Conservation (phyloP, 2,113 vertebrate species). For the Carassius gibelio region DNA sequence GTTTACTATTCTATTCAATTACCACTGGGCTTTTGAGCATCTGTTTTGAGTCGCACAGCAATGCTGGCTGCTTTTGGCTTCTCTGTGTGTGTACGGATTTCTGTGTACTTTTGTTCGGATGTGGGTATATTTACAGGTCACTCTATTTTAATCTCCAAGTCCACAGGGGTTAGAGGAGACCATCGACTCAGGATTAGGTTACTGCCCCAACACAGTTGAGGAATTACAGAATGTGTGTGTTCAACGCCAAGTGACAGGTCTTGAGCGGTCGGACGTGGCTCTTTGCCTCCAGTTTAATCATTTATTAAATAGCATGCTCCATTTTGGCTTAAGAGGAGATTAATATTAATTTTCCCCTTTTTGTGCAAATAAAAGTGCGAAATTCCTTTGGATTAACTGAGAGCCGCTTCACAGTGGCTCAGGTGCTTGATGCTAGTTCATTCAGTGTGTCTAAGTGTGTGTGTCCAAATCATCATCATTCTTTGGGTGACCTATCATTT, state of each 20-base stretch:
- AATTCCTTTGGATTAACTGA: slow-evolving; percentile 46
- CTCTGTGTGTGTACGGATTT: not conserved
- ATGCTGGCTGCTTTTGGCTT: not conserved
- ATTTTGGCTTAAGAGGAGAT: slow-evolving; percentile 55
- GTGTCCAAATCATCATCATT: not conserved
- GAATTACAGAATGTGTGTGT: slow-evolving; percentile 43
- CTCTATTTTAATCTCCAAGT: slow-evolving; percentile 23
- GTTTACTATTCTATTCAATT: slow-evolving; percentile 61
- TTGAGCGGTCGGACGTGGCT: slow-evolving; percentile 46
- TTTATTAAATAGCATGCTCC: slow-evolving; percentile 53
- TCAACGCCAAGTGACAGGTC: slow-evolving; percentile 47
- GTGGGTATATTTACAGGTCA: not conserved
- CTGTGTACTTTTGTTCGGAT: slow-evolving; percentile 14
- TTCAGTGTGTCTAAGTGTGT: slow-evolving; percentile 3
- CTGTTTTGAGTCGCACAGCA: not conserved
- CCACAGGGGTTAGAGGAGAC: slow-evolving; percentile 19
- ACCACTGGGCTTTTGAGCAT: slow-evolving; percentile 37
- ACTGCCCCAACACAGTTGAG: slow-evolving; percentile 41
- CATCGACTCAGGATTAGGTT: slow-evolving; percentile 34
- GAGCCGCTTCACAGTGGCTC: slow-evolving; percentile 18
- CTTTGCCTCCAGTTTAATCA: slow-evolving; percentile 57
- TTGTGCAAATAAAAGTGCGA: slow-evolving; percentile 54
- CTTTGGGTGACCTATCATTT: no score
- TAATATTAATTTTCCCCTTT: slow-evolving; percentile 52
- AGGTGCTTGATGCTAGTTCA: slow-evolving; percentile 34